Base-by-base conservation (phyloP, 2,113 vertebrate genomes). In the Dicentrarchus labrax region DNA sequence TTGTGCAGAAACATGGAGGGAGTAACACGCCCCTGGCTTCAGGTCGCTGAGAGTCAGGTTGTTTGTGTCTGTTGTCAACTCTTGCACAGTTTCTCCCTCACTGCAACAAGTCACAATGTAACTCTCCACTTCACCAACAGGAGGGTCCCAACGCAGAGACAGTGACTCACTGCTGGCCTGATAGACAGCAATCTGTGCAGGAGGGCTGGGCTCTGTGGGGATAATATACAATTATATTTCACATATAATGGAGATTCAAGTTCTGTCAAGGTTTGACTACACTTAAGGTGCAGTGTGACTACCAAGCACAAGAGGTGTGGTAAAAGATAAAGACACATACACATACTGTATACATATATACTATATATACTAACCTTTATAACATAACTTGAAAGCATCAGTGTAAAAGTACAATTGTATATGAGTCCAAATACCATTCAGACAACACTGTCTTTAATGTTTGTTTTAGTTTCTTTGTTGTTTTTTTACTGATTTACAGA, bases 121-220 rank as follows among this genome's bases (percentile, higher is more conserved):
- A 43, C 11, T 47, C 60, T 77, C 47, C 30, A 48, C 61, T 41
- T 82, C 73, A 77, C 61, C 84, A 86, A 73, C 72, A 77, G 73
- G 67, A n/a, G 22, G 1, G 10, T 66, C 60, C 45, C 66, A 80
- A 4, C 13, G 7, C 57, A 65, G 51, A 53, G 66, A n/a, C 66
- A 85, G 7, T 24, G 38, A 76, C 36, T 71, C 59, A 36, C 8
- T 72, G 72, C 47, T 60, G 11, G 41, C 22, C 3, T 67, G 5
- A 19, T 0, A 8, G 4, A 80, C 24, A 22, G 43, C 19, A 2
- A 68, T 39, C 6, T n/a, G 15, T 1, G 0, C 15, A 71, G 67
- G 78, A 82, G 54, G 47, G n/a, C 41, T 17, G 6, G 53, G 60
- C 45, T 76, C 78, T 86, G 70, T 38, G 10, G 45, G 12, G 53